Evolutionary conservation across 2,113 vertebrate species (phyloP), one percentile per base, ranked within the genome.

Genomic region (Polypterus bichir): DNA sequence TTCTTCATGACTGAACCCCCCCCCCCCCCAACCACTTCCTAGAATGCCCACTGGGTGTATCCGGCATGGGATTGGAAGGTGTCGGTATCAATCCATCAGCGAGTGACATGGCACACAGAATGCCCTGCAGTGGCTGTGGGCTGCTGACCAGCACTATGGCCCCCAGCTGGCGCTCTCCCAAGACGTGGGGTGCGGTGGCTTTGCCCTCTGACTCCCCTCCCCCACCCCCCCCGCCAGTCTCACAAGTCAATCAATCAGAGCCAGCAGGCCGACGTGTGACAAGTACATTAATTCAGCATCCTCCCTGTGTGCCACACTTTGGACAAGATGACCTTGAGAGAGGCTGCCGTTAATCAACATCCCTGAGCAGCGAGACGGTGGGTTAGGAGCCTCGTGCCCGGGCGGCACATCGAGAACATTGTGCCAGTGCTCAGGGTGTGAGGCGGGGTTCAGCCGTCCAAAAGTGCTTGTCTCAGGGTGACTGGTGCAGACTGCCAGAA

Each of bases 61-160:
- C 81, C 65, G 56, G 76, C 73, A 77, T 76, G 72, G 75, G 74
- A 85, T 72, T 83, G 81, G 81, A 81, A 84, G 84, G 84, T 87
- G 90, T 92, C 90, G 82, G 77, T 88, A 90, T 90, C 87, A 88
- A 92, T 96, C 92, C 87, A 85, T 96, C 91, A 91, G 79, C 73
- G 46, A 74, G 71, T 92, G 91, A 91, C 91, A 91, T 88, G 83
- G 86, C 86, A 86, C 82, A 77, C 87, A 82, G 87, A 77, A 84
- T 83, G 27, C 79, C 80, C 80, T 74, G 61, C 77, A 72, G 74
- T 73, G 86, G 78, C 88, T 73, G 68, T 54, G 73, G 90, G 87
- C 88, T 89, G 88, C 86, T 90, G 90, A 89, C 90, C 83, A 79
- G 76, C 81, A 74, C 77, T 80, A 54, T 47, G 79, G 83, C 82